Percentiles rank a stretch among this genome's conserved stretches.
Conservation (phyloP, 2,888 invertebrate genomes). For the Himalopsyche kuldschensis region DNA sequence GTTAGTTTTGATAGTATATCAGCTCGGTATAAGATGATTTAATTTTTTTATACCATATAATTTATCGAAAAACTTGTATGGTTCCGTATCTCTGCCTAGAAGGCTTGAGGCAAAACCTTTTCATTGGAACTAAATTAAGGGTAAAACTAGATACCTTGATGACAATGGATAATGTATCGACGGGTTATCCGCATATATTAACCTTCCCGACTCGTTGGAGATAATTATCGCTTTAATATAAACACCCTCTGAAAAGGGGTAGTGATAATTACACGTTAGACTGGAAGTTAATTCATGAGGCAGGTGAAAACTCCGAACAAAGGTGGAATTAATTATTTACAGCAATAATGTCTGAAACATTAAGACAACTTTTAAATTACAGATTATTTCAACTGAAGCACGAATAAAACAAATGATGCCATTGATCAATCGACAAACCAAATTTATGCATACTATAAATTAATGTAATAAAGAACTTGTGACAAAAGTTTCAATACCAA, state of each 20-base stretch:
- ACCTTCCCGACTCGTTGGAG: background rate
- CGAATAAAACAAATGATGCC: too few relatives aligned
- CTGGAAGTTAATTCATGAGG: slow-evolving; percentile 6
- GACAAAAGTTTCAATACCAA: too few relatives aligned
- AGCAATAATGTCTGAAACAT: background rate
- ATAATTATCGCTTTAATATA: slow-evolving; percentile 10
- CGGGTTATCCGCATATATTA: slow-evolving; percentile 20
- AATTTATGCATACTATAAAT: too few relatives aligned
- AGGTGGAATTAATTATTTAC: slow-evolving; percentile 5
- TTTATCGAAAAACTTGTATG: background rate
- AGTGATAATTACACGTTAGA: background rate
- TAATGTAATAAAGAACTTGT: too few relatives aligned
- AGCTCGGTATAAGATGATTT: too few relatives aligned
- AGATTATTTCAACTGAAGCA: too few relatives aligned
- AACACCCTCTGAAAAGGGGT: background rate
- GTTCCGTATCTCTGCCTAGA: background rate
- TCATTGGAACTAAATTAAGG: slow-evolving; percentile 8
- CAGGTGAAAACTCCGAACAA: slow-evolving; percentile 5
- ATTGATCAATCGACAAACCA: too few relatives aligned
- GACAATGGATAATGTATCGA: slow-evolving; percentile 21
- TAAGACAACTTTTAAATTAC: background rate
- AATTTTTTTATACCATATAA: background rate
- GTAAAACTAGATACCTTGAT: slow-evolving; percentile 9
- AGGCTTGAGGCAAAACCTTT: background rate
- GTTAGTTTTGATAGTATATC: too few relatives aligned